Evolutionary conservation across 1,140 invertebrate species (phyloP).

Genomic region (Cyclargus thomasi): DNA sequence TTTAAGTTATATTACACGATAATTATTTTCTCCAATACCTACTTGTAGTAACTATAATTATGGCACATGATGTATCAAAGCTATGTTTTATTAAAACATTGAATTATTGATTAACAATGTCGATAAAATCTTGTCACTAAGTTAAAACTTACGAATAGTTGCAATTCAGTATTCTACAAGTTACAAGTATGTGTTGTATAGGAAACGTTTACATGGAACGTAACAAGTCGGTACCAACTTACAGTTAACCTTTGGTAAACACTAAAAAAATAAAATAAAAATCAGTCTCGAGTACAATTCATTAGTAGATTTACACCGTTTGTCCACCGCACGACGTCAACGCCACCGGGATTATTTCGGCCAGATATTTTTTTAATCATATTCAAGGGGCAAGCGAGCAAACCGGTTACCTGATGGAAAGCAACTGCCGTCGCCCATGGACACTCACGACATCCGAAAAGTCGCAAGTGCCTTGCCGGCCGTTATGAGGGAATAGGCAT

Average conservation of each 20-base stretch:
- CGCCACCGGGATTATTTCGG: too few relatives aligned
- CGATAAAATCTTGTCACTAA: not conserved
- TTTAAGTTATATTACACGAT: not conserved
- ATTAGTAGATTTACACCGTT: not conserved
- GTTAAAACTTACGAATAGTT: not conserved
- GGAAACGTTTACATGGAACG: not conserved
- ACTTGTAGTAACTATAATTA: not conserved
- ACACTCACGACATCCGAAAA: too few relatives aligned
- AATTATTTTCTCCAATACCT: not conserved
- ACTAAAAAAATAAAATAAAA: conserved; percentile 3
- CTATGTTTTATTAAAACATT: not conserved
- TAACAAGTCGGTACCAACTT: not conserved
- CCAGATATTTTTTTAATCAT: too few relatives aligned
- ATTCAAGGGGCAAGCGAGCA: too few relatives aligned
- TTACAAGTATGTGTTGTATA: not conserved
- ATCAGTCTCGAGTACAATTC: conserved; percentile 7
- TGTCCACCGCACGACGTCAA: too few relatives aligned
- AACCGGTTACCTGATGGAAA: too few relatives aligned
- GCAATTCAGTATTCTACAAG: not conserved
- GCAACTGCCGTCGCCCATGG: too few relatives aligned
- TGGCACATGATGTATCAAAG: conserved; percentile 1
- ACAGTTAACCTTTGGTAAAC: conserved; percentile 11
- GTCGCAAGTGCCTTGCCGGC: too few relatives aligned
- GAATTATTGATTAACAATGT: not conserved
- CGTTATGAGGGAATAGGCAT: too few relatives aligned